phyloP scores from a whole-genome alignment of 2,797 vertebrate genomes.

The Tenualosa ilisha region DNA sequence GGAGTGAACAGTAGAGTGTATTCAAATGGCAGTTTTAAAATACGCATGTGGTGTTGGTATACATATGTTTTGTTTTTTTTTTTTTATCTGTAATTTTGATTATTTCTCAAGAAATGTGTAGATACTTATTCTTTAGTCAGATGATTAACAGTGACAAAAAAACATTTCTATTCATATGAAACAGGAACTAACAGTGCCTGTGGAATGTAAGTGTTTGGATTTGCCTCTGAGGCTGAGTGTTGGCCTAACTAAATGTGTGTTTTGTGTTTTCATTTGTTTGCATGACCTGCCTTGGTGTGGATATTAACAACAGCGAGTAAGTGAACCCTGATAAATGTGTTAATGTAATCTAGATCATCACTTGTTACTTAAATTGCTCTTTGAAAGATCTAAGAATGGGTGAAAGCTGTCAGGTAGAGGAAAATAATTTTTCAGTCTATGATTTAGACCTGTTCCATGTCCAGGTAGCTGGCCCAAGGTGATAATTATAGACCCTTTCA shows the following conservation, averaged over 20 bases:
- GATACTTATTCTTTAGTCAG: neutral
- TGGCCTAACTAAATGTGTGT: conserved; percentile 79
- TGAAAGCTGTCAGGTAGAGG: no score
- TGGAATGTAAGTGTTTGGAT: neutral
- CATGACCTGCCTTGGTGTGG: conserved; percentile 94
- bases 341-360: neutral
- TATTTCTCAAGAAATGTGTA: neutral
- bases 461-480: no score
- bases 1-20: neutral
- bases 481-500: no score
- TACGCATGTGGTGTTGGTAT: neutral
- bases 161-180: neutral
- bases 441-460: no score
- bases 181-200: neutral
- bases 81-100: neutral
- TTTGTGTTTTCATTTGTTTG: conserved; percentile 71
- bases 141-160: neutral
- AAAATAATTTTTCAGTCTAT: no score
- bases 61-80: neutral
- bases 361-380: neutral
- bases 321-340: conserved; percentile 65
- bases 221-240: neutral
- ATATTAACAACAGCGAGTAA: conserved; percentile 98
- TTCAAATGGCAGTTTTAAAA: neutral
- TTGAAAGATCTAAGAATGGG: no score